Conservation (phyloP, 35 echinoderm and acorn worm species). For the Anneissia japonica region DNA sequence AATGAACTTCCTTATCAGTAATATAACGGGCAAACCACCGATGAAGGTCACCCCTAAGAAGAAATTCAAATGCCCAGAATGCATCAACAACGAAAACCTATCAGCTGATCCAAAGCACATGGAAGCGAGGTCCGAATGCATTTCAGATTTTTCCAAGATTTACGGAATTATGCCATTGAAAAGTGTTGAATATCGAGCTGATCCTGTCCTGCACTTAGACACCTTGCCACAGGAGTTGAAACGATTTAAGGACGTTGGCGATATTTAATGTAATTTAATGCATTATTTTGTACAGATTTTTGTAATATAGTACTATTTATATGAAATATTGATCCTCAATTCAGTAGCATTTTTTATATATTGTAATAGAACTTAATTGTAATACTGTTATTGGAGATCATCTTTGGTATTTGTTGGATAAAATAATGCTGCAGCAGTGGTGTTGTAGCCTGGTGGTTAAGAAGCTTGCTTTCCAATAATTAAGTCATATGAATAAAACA, state of each 20-base stretch:
- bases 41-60: conserved; percentile 95
- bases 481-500: no score
- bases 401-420: no score
- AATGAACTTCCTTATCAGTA: conserved; percentile 93
- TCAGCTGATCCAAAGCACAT: conserved; percentile 92
- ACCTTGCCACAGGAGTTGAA: conserved; percentile 78
- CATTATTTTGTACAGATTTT: not conserved
- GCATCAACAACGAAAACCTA: conserved; percentile 67
- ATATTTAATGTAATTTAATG: conserved; percentile 32
- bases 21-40: conserved; percentile 89
- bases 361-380: no score
- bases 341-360: not conserved
- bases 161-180: conserved; percentile 94
- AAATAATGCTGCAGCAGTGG: no score
- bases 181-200: conserved; percentile 82
- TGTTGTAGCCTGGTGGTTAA: no score
- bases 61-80: conserved; percentile 98
- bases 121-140: conserved; percentile 90
- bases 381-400: no score
- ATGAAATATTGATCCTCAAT: not conserved
- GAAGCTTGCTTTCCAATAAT: no score
- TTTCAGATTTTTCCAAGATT: conserved; percentile 64
- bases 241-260: conserved; percentile 73
- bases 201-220: conserved; percentile 87
- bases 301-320: not conserved